A percentile compares a stretch with the other conserved stretches of the same genome.
These are phyloP conservation scores for Lates calcarifer DNA, from an alignment of 2,113 vertebrate genomes.

Conservation along the genomic window DNA sequence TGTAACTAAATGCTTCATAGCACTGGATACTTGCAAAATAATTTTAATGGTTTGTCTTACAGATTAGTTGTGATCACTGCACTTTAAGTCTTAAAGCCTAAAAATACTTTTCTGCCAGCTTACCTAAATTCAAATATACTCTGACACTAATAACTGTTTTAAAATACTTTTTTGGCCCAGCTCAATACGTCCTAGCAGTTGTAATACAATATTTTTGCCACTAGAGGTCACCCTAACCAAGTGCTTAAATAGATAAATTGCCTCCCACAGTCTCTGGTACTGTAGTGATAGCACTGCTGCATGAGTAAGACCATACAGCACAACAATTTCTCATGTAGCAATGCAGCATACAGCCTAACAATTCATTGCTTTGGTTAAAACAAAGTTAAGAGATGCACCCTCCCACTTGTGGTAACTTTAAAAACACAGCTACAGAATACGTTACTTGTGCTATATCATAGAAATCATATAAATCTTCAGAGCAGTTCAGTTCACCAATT, in stretches of 20 bases:
- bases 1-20: background rate
- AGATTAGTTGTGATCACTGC: background rate
- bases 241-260: background rate
- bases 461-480: background rate
- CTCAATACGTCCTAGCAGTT: background rate
- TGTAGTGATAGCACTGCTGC: background rate
- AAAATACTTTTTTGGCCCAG: background rate
- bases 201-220: conserved; percentile 39
- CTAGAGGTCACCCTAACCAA: conserved; percentile 58
- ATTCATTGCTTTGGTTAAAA: background rate
- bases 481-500: background rate
- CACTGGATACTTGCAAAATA: background rate
- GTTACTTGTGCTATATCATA: background rate
- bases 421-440: background rate
- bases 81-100: background rate
- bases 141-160: background rate
- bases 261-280: background rate
- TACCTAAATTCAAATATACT: background rate
- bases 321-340: background rate
- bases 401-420: background rate
- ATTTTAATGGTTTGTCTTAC: background rate
- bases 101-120: background rate
- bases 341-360: background rate
- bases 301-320: background rate
- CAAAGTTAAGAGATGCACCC: background rate